phyloP scores from a whole-genome alignment of 2,888 invertebrate species.

The Heterodera filipjevi region DNA sequence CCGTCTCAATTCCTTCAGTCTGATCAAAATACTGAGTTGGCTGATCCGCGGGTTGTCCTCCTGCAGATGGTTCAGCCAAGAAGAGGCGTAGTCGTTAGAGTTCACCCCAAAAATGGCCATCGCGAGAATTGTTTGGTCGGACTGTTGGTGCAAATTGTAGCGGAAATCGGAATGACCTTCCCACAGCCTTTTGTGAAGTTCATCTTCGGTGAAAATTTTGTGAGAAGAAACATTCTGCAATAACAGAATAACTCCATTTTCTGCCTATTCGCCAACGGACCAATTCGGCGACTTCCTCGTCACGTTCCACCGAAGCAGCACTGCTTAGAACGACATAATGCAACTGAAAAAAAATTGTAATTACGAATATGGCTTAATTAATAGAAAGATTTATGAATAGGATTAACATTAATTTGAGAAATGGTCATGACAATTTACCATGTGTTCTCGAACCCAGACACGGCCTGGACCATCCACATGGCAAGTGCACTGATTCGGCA shows the following conservation, averaged over 20 bases:
- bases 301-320: conserved; percentile 34
- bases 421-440: conserved; percentile 2
- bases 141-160: conserved; percentile 56
- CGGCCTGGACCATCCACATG: conserved; percentile 57
- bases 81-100: conserved; percentile 42
- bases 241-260: not conserved
- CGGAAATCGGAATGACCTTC: conserved; percentile 34
- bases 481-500: conserved; percentile 39
- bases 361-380: not conserved
- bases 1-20: conserved; percentile 10
- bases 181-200: conserved; percentile 44
- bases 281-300: conserved; percentile 48
- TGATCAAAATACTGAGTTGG: conserved; percentile 27
- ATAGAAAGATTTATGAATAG: not conserved
- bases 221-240: conserved; percentile 23
- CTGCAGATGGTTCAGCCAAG: conserved; percentile 50
- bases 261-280: not conserved
- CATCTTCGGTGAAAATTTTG: conserved; percentile 41
- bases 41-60: conserved; percentile 31
- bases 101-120: conserved; percentile 44
- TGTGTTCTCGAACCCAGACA: conserved; percentile 49
- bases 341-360: conserved; percentile 38
- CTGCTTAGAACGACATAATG: conserved; percentile 51
- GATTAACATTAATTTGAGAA: not conserved
- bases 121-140: conserved; percentile 54